Evolutionary conservation across 2,888 invertebrate species (phyloP), one percentile per base, ranked within the genome.

Genomic region (Cecidostiba fungosa): DNA sequence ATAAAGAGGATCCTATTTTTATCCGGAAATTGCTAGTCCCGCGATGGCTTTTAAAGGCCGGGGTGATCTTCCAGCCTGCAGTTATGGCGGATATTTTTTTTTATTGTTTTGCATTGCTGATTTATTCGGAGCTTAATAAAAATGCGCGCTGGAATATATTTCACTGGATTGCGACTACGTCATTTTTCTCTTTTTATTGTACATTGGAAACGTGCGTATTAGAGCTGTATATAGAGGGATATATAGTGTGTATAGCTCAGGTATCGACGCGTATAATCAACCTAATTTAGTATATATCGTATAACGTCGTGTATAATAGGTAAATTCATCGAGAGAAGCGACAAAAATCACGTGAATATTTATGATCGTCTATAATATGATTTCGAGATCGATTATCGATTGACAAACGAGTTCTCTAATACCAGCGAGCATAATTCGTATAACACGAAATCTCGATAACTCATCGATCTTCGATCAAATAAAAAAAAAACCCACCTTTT

Each of bases 1-100:
- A 82, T 82, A 62, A 77, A 70, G 39, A n/a, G 77, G 1, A 54
- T 16, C 16, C 50, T 76, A 50, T 66, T 73, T 50, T 36, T 10
- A 43, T 32, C 69, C 43, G 14, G 6, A 59, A 23, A 62, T 77
- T 77, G 36, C 23, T 59, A 77, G 36, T 26, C 70, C n/a, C 14
- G 50, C 12, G 10, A 10, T 12, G 12, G 50, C 50, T 12, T 54
- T 70, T 26, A 54, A 32, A 26, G 72, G 32, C 3, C 5, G 14
- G 8, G 39, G 39, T 1, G n/a, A 54, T 39, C 19, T 43, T 66
- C 26, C 12, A 10, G 39, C 36, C 36, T 43, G 39, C 12, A 1
- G 12, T 43, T n/a, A n/a, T n/a, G n/a, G n/a, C n/a, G 39, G 26
- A 26, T 62, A 5, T n/a, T 62, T 59, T n/a, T 59, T 59, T 59